Evolutionary conservation across 2,113 vertebrate genomes (phyloP), one percentile per base, ranked within the genome.

Genomic region (Gnathonemus echidnorhynchus): DNA sequence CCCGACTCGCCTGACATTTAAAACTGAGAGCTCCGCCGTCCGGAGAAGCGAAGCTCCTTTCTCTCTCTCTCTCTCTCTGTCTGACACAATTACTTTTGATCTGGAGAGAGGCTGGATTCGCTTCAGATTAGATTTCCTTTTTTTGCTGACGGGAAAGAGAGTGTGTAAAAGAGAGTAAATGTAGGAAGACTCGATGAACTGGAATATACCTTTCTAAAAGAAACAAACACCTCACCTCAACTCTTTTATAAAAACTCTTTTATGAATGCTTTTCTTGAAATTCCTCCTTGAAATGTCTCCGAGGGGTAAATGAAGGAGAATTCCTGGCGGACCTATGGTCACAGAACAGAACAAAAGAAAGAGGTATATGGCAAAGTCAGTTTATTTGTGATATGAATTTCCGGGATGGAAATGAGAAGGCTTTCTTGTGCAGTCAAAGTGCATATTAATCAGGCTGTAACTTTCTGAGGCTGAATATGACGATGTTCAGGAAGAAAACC

Each of bases 1-100:
- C 49, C 10, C 56, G 35, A 24, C 84, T 15, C 31, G 8, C 46
- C 49, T 91, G 90, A 66, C 88, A 88, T 89, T 91, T 91, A 49
- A 88, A 91, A 49, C 31, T 9, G 50, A 77, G 74, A 50, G 53
- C 90, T 90, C 89, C 15, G 42, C 70, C 31, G 89, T 74, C 80
- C 62, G 19, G 87, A 66, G 56, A 70, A 31, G 74, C 11, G 6
- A 56, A 31, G 35, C 84, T 77, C 1, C 66, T 74, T 11, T 35
- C 27, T 35, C 66, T 74, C 66, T 70, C 66, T 74, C 66, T 70
- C 62, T 35, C 52, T 52, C 83, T 49, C 49, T 49, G 56, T 49
- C 21, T 74, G 58, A 62, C 83, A 86, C 52, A 42, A 86, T 89
- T 84, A 80, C 46, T 53, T 83, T 49, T 13, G 74, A 83, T 35